phyloP scores from a whole-genome alignment of 2,797 vertebrate species.

The Schizopygopsis malacanthus region DNA sequence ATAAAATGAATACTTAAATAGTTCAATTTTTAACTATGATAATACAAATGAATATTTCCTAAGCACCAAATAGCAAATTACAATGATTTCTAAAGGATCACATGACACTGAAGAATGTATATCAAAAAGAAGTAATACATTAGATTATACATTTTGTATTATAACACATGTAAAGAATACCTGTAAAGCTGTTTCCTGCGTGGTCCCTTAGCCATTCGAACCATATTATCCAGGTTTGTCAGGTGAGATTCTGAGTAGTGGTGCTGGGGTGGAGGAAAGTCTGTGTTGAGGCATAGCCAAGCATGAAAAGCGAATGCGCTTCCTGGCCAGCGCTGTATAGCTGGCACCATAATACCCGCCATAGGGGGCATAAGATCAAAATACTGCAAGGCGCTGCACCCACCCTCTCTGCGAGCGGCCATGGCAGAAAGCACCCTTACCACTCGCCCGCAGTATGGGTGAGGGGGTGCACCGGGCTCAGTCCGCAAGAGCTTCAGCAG shows the following conservation, averaged over 20 bases:
- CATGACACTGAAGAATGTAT: neutral
- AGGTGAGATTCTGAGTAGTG: constrained; percentile 59
- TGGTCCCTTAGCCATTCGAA: constrained; percentile 77
- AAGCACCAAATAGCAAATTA: neutral
- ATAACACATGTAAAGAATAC: constrained; percentile 65
- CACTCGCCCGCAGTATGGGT: constrained; percentile 77
- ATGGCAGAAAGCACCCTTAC: constrained; percentile 88
- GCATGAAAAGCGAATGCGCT: constrained; percentile 91
- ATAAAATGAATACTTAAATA: neutral
- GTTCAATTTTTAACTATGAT: neutral
- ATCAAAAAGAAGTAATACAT: neutral
- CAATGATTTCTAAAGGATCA: neutral
- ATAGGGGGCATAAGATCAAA: constrained; percentile 93
- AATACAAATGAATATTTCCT: neutral
- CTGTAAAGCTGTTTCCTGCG: constrained; percentile 95
- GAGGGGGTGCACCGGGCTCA: constrained; percentile 59
- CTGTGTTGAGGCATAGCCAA: constrained; percentile 91
- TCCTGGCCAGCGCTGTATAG: constrained; percentile 92
- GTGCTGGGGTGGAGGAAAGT: constrained; percentile 61
- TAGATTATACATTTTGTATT: neutral
- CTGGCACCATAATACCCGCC: constrained; percentile 96
- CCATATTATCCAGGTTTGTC: constrained; percentile 55
- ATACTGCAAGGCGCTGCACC: constrained; percentile 85
- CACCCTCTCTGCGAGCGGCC: constrained; percentile 80
- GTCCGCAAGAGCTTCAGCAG: constrained; percentile 82